Base-by-base conservation (phyloP, 2,888 invertebrate genomes). In the Galerucella nymphaeae region DNA sequence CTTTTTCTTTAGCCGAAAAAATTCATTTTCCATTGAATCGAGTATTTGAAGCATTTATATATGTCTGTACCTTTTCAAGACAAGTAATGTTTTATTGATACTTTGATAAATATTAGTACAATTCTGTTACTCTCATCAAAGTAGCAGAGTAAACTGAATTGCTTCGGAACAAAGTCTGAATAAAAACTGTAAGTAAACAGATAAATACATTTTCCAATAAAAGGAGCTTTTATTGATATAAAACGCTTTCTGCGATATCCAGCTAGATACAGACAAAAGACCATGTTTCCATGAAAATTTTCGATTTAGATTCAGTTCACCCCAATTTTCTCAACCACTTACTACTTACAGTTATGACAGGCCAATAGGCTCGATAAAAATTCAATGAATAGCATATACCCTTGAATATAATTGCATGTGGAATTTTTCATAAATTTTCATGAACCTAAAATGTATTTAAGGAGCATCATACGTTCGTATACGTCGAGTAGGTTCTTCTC, bases 211-310 rank as follows among this genome's bases (percentile, higher is more conserved):
- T 53, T 53, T 53, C 18, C 10, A 42, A 42, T 18, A 42, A 62
- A 59, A 3, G 20, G 2, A 42, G 13, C 61, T n/a, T n/a, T 59
- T 59, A 59, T 59, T 16, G 59, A 16, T 18, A 18, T 18, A 62
- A 62, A 62, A 42, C 18, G 18, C 6, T 11, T 41, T n/a, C 18
- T 62, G 41, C 14, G 11, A 42, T 16, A 53, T 10, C 18, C 16
- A 16, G 16, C 10, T 41, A 23, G 42, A 50, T 73, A 66, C 66
- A 73, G 62, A 61, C 55, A 75, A 74, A 72, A 73, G 71, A 72
- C 75, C 77, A 75, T 78, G 80, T 82, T 82, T 80, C 79, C 78
- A 80, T 81, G 82, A 78, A 82, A 82, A 82, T 82, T 82, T 82
- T 78, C 81, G 80, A 82, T 82, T 82, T 82, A 81, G 80, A 82